Evolutionary conservation across 2,113 vertebrate species (phyloP).

Genomic region (Bubo scandiacus): DNA sequence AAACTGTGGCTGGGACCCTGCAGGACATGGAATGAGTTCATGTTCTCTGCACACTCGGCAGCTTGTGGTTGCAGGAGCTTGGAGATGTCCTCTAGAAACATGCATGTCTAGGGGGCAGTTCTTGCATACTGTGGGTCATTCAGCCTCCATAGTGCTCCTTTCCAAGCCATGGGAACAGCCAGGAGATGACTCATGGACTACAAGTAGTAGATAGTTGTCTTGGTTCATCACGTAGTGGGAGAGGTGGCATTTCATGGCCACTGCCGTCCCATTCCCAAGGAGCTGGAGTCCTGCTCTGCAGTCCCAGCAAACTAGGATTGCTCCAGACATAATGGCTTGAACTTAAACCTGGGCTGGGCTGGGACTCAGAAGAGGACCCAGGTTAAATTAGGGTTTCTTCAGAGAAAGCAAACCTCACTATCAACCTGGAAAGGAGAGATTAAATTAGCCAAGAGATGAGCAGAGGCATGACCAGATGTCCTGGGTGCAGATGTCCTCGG

Average conservation of each 20-base stretch:
- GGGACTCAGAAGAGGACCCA: background rate
- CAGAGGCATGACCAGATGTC: background rate
- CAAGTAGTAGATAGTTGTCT: background rate
- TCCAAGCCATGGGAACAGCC: background rate
- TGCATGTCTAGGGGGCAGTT: background rate
- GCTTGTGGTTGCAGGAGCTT: background rate
- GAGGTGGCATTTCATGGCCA: background rate
- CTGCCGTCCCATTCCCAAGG: background rate
- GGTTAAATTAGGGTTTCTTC: background rate
- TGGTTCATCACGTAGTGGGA: background rate
- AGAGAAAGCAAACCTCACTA: background rate
- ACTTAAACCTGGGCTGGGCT: background rate
- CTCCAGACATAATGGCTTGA: background rate
- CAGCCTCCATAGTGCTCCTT: background rate
- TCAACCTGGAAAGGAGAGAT: background rate
- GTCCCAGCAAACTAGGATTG: background rate
- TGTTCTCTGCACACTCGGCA: background rate
- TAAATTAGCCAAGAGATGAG: background rate
- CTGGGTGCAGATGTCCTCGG: background rate
- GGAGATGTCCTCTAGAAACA: background rate
- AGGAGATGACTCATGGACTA: background rate
- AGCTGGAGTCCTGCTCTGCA: background rate
- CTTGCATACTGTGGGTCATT: background rate
- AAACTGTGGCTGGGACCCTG: background rate
- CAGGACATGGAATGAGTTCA: background rate